phyloP scores from a whole-genome alignment of 2,797 vertebrate species.

The Ateles fusciceps region DNA sequence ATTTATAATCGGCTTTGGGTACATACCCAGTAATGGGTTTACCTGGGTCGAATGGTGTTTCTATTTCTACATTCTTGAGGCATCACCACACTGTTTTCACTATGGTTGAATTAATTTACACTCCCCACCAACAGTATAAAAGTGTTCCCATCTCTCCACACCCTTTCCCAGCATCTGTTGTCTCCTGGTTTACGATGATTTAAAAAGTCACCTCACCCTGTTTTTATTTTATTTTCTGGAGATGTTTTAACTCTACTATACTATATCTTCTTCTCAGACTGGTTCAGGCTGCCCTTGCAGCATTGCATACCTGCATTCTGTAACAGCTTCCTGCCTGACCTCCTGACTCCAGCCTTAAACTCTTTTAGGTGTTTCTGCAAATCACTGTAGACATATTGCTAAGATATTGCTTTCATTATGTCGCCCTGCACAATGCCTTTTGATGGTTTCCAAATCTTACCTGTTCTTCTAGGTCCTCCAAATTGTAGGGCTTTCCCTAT shows the following conservation, averaged over 20 bases:
- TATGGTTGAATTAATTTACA: too few relatives aligned
- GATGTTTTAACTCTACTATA: slow-evolving; percentile 2
- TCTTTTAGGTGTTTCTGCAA: background rate
- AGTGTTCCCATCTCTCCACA: too few relatives aligned
- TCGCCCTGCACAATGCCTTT: background rate
- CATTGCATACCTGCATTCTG: background rate
- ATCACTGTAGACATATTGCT: background rate
- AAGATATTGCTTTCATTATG: background rate
- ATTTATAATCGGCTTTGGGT: too few relatives aligned
- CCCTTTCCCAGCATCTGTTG: too few relatives aligned
- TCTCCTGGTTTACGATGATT: background rate
- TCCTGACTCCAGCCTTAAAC: background rate
- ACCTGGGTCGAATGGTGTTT: too few relatives aligned
- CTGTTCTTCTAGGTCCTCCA: background rate
- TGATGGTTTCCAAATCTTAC: background rate
- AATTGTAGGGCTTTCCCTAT: background rate
- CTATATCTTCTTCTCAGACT: background rate
- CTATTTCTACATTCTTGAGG: too few relatives aligned
- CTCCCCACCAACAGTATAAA: too few relatives aligned
- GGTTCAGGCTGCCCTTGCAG: background rate
- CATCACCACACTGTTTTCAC: too few relatives aligned
- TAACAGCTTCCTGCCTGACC: background rate
- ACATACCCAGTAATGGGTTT: too few relatives aligned
- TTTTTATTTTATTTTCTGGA: background rate
- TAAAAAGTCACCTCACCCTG: background rate